Evolutionary conservation across 2,888 invertebrate genomes (phyloP), one percentile per base, ranked within the genome.

Genomic region (Mylabris sibirica): DNA sequence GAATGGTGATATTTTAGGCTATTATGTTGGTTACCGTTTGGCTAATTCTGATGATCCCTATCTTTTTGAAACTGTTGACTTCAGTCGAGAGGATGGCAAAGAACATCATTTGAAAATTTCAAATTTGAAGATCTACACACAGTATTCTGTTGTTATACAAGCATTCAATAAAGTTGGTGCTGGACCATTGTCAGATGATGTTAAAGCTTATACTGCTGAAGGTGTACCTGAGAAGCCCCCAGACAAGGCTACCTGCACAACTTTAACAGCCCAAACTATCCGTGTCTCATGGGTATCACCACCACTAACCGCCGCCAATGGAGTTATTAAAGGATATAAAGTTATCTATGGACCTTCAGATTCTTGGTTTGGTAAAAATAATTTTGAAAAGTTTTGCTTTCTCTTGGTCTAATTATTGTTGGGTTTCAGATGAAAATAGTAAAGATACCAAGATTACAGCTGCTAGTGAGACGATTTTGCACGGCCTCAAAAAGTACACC

Each of bases 251-350:
- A 92, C 93, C 65, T 97, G 97, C 86, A 96, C 95, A 3, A 95
- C 97, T 0, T 88, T 97, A 59, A 97, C 97, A 11, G 97, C 98
- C 3, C 96, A 97, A 85, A 96, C 96, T 1, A 96, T 98, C 79
- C 90, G 96, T 68, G 95, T 98, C 3, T 93, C 95, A 24, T 98
- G 98, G 98, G 93, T 94, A 0, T 96, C 97, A 0, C 98, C 98
- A 0, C 96, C 97, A 49, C 88, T 96, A 2, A 93, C 93, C 71
- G 92, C 96, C 41, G 96, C 97, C 59, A 97, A 98, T 83, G 98
- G 98, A 74, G 92, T 97, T 53, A 96, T 98, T 80, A 96, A 97
- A 84, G 97, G 97, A 14, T 98, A 98, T 87, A 97, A 97, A 86
- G 95, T 96, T 68, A 91, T 96, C 68, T 96, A 96, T 81, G 95